Evolutionary conservation across 1,140 invertebrate species (phyloP).

Genomic region (Aricia agestis): DNA sequence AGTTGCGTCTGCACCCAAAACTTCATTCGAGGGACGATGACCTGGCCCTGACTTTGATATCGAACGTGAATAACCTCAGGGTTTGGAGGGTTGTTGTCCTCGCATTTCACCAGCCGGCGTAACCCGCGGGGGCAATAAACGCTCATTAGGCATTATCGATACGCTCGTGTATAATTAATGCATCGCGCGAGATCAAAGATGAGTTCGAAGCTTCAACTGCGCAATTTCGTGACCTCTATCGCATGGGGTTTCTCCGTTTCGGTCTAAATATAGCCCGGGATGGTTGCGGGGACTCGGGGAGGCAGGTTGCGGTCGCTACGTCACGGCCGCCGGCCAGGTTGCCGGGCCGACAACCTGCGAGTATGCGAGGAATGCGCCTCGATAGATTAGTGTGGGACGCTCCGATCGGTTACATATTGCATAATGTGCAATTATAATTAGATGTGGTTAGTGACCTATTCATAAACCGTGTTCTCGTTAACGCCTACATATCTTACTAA

Average conservation of each 20-base stretch:
- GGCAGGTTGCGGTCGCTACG: constrained; percentile 38
- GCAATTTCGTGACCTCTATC: constrained; percentile 38
- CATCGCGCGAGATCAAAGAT: background rate
- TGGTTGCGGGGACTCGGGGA: background rate
- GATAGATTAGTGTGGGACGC: constrained; percentile 58
- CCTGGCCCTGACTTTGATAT: background rate
- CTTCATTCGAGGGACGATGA: background rate
- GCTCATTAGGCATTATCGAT: background rate
- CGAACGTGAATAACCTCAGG: constrained; percentile 5
- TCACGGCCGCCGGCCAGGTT: constrained; percentile 53
- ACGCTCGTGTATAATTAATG: background rate
- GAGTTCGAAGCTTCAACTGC: constrained; percentile 39
- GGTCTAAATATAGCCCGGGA: constrained; percentile 19
- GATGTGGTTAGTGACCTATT: constrained; percentile 29
- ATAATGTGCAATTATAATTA: constrained; percentile 6
- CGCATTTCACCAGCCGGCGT: background rate
- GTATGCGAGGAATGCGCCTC: constrained; percentile 68
- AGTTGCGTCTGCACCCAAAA: background rate
- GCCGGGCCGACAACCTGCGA: constrained; percentile 65
- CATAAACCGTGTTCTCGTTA: background rate
- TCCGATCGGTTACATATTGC: constrained; percentile 15
- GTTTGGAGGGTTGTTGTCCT: constrained; percentile 8
- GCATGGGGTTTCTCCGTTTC: constrained; percentile 37
- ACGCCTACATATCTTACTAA: background rate
- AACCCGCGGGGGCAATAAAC: background rate